These are phyloP conservation scores for Tenebrosternarchus preto DNA, from an alignment of 2,113 vertebrate genomes.

Conservation along the genomic window DNA sequence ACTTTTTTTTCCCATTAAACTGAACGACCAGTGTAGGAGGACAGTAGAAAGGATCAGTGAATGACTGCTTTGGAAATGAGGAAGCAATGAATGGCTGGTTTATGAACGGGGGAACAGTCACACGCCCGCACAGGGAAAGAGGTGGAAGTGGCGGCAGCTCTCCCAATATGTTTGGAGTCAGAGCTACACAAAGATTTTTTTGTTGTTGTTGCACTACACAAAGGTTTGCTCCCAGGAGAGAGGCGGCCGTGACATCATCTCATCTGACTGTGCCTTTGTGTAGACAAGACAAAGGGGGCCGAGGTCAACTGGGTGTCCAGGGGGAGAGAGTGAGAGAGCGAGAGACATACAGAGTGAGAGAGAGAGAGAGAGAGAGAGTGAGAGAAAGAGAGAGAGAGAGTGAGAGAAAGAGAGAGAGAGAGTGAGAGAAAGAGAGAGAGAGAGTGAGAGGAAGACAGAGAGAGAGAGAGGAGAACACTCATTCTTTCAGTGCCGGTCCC, in stretches of 20 bases:
- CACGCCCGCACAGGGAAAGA: constrained; percentile 70
- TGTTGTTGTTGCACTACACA: constrained; percentile 78
- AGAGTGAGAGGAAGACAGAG: too few relatives aligned
- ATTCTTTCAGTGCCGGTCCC: constrained; percentile 38
- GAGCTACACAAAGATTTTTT: constrained; percentile 79
- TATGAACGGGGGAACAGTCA: constrained; percentile 61
- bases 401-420: constrained; percentile 17
- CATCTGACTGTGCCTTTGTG: constrained; percentile 79
- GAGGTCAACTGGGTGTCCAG: constrained; percentile 70
- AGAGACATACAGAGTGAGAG: constrained; percentile 28
- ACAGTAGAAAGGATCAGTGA: constrained; percentile 33
- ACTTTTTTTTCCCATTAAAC: constrained; percentile 15
- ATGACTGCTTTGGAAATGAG: constrained; percentile 47
- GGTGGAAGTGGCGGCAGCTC: constrained; percentile 68
- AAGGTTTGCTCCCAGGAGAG: constrained; percentile 80
- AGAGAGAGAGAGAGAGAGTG: constrained; percentile 16
- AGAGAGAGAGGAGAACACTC: too few relatives aligned
- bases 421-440: constrained; percentile 8
- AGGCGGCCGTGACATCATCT: constrained; percentile 78
- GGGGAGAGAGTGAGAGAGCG: constrained; percentile 31
- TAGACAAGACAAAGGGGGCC: constrained; percentile 70
- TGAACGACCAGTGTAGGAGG: constrained; percentile 24
- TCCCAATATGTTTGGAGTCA: constrained; percentile 70
- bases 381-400: constrained; percentile 26
- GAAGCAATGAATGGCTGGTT: constrained; percentile 51